These are phyloP conservation scores for Apotomis capreana DNA, from an alignment of 2,888 invertebrate species.

Conservation along the genomic window DNA sequence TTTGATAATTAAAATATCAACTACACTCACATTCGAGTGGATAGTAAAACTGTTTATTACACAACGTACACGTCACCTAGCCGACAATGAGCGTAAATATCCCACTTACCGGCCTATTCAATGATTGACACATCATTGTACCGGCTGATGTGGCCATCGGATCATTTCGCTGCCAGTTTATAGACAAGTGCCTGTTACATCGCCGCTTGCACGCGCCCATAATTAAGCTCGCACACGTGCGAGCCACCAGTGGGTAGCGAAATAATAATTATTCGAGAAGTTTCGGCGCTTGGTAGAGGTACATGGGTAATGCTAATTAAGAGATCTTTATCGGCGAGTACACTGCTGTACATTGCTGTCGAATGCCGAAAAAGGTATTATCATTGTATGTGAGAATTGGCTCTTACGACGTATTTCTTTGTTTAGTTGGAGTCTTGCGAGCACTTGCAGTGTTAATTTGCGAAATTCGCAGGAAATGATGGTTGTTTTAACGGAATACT, in stretches of 20 bases:
- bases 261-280: conserved; percentile 29
- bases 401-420: conserved; percentile 13
- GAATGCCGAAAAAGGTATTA: conserved; percentile 7
- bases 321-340: conserved; percentile 53
- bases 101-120: conserved; percentile 51
- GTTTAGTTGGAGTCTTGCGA: conserved; percentile 9
- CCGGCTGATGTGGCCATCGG: conserved; percentile 34
- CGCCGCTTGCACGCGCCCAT: conserved; percentile 47
- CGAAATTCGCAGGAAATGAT: conserved; percentile 35
- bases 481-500: conserved; percentile 27
- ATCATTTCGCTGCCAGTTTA: conserved; percentile 42
- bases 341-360: conserved; percentile 10
- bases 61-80: conserved; percentile 44
- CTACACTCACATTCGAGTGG: conserved; percentile 43
- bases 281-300: conserved; percentile 47
- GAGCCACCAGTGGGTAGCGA: conserved; percentile 48
- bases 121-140: conserved; percentile 49
- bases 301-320: conserved; percentile 55
- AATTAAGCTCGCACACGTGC: conserved; percentile 46
- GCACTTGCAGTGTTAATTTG: conserved; percentile 22
- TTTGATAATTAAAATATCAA: conserved; percentile 40
- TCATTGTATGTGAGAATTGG: neutral
- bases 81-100: conserved; percentile 61
- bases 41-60: conserved; percentile 44
- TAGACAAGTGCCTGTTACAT: conserved; percentile 46